Evolutionary conservation across 1,140 invertebrate species (phyloP).

Genomic region (Sinella curviseta): DNA sequence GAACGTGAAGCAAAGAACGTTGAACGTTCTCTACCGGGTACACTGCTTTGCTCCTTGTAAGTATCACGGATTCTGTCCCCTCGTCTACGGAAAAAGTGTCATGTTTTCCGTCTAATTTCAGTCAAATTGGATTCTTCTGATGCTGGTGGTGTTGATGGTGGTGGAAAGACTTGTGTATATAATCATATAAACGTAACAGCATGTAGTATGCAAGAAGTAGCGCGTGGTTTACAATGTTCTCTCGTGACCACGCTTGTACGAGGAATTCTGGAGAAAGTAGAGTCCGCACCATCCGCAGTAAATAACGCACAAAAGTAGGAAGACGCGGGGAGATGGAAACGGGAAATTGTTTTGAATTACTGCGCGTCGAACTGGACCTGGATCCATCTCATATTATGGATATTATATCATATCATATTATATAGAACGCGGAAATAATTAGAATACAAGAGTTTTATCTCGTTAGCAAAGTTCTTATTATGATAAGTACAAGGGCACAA

Average conservation of each 20-base stretch:
- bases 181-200: too few relatives aligned
- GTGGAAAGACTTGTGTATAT: background rate
- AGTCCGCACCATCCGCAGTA: background rate
- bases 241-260: background rate
- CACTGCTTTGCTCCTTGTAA: too few relatives aligned
- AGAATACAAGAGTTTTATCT: too few relatives aligned
- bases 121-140: background rate
- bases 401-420: too few relatives aligned
- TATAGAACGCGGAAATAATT: too few relatives aligned
- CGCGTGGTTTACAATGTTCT: background rate
- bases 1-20: too few relatives aligned
- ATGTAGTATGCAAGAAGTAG: too few relatives aligned
- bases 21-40: too few relatives aligned
- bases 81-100: background rate
- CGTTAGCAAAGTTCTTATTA: too few relatives aligned
- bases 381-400: background rate
- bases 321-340: background rate
- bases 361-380: background rate
- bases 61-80: background rate
- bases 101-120: background rate
- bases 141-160: background rate
- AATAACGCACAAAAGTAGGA: background rate
- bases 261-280: background rate
- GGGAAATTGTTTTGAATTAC: background rate
- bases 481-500: too few relatives aligned